Evolutionary conservation across 2,113 vertebrate species (phyloP), one percentile per base, ranked within the genome.

Genomic region (Peucedramus taeniatus): DNA sequence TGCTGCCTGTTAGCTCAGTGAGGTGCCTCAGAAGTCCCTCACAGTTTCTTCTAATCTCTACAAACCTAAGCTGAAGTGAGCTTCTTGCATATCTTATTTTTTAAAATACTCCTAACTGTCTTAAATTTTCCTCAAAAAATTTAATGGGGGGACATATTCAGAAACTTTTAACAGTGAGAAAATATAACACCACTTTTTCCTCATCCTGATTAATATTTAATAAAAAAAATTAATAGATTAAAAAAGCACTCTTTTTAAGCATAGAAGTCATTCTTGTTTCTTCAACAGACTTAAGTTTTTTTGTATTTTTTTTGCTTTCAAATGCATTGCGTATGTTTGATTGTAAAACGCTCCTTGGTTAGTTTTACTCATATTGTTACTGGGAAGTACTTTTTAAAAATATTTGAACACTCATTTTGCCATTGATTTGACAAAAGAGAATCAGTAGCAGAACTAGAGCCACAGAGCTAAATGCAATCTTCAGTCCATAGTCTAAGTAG

Each of bases 1-100:
- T 47, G 77, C 33, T 87, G 61, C 75, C 72, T 93, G 64, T 95
- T 92, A 83, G 70, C 61, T 94, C 94, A 95, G 71, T 77, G 72
- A 92, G 81, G 49, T 70, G 65, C 81, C 70, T 89, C 83, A 87
- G 42, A 94, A 94, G 84, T 82, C 57, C 61, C 61, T 71, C 78
- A 61, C 35, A 70, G 44, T 78, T 91, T 82, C 72, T 89, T 78
- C 47, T 75, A 83, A 94, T 88, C 75, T 71, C 87, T 78, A 91
- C n/a, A 89, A 75, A 74, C 20, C n/a, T 75, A 83, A 75, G 40
- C 42, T 83, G 56, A 96, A 86, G 51, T 57, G 50, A 85, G 33
- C 9, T 80, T 47, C 57, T 79, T 45, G 53, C 13, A 9, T 57
- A 56, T 16, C 42, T 69, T 72, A 77, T 13, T 35, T 69, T 86